Evolutionary conservation across 1,140 invertebrate genomes (phyloP), one percentile per base, ranked within the genome.

Genomic region (Hyphantria cunea): DNA sequence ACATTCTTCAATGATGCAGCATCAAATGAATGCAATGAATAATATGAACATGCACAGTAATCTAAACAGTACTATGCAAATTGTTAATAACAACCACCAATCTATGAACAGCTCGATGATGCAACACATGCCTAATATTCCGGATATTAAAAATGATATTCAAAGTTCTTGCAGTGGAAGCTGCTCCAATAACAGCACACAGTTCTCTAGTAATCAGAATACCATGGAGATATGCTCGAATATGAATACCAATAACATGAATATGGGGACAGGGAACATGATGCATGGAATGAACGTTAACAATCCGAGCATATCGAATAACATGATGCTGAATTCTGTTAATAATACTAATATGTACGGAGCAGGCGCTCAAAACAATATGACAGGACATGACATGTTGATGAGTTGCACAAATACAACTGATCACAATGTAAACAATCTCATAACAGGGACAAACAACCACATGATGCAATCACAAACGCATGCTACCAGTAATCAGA

Each of bases 101-200:
- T 72, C 82, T 15, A 78, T 89, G 58, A 87, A 72, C 64, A 88
- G 72, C 55, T 70, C 83, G 11, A 74, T 90, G 51, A 84, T 90
- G 82, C 86, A 90, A 81, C 86, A 90, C 65, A 78, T 80, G 45
- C 85, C 84, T 8, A 90, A 86, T 52, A 90, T 89, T 66, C 85
- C 86, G 7, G 88, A 90, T 52, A 90, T 90, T 13, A 90, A 90
- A 72, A 90, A 86, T 72, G 88, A 90, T 49, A 84, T 90, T 0
- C 86, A 86, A 71, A 86, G 78, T 65, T 82, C 84, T 0, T 90
- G 88, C 50, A 80, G 85, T 55, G 86, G 84, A 0, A 88, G 82
- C 50, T 90, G 88, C 41, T 77, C 86, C 10, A 89, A 82, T 55
- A 88, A 78, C 52, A 76, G 55, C 44, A 49, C 76, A 11, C 84